Percentiles rank a stretch among this genome's conserved stretches.
These are phyloP conservation scores for Drosophila birchii DNA, from an alignment of 2,888 invertebrate species.

Conservation along the genomic window DNA sequence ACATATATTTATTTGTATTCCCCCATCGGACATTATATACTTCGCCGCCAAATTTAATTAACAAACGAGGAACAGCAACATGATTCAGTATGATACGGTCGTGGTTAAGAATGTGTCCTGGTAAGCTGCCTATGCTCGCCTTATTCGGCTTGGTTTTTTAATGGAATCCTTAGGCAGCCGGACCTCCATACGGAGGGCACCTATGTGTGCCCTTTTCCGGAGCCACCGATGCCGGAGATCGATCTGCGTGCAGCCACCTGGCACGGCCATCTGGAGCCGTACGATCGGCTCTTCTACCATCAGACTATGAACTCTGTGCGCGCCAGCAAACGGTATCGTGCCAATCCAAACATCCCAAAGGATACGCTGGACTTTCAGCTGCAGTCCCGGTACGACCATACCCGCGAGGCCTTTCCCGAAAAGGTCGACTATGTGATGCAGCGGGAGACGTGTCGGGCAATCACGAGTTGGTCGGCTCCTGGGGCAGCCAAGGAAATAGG, in stretches of 20 bases:
- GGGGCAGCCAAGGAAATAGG: conserved; percentile 60
- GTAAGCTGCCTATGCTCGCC: not conserved
- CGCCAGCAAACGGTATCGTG: conserved; percentile 84
- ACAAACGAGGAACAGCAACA: conserved; percentile 5
- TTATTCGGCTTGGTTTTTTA: not conserved
- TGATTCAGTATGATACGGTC: conserved; percentile 58
- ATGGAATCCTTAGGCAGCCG: conserved; percentile 74
- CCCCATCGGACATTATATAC: not conserved
- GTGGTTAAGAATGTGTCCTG: conserved; percentile 76
- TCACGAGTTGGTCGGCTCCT: conserved; percentile 59
- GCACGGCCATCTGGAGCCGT: conserved; percentile 82
- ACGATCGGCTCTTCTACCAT: conserved; percentile 85
- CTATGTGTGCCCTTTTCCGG: conserved; percentile 83
- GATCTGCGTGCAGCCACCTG: conserved; percentile 69
- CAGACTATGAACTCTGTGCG: conserved; percentile 86
- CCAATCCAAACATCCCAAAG: conserved; percentile 85
- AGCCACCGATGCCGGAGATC: conserved; percentile 67
- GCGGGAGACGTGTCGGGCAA: conserved; percentile 87
- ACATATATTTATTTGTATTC: not conserved
- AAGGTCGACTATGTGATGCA: conserved; percentile 88
- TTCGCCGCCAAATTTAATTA: conserved; percentile 15
- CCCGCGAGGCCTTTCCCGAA: conserved; percentile 88
- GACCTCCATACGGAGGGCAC: conserved; percentile 85
- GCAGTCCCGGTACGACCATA: conserved; percentile 89
- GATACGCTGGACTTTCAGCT: conserved; percentile 90